Conservation (phyloP, 1,140 invertebrate species). For the Aphaenogaster rudis region DNA sequence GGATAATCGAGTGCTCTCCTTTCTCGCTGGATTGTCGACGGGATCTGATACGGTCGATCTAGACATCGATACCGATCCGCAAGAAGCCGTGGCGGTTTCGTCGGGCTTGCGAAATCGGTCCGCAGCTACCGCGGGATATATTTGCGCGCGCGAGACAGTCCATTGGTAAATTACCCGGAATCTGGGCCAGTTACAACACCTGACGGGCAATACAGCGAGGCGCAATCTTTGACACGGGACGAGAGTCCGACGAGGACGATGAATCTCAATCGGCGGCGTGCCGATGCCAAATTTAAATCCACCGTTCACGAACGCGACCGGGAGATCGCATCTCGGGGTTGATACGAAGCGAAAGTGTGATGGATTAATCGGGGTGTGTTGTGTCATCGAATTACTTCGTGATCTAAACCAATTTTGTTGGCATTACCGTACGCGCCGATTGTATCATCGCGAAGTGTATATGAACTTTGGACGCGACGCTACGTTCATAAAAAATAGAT, state of each 20-base stretch:
- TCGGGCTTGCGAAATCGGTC: slow-evolving; percentile 74
- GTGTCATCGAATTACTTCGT: background rate
- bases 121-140: slow-evolving; percentile 73
- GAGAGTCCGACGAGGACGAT: slow-evolving; percentile 24
- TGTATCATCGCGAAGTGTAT: background rate
- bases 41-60: slow-evolving; percentile 46
- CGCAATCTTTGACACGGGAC: slow-evolving; percentile 55
- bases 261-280: slow-evolving; percentile 25
- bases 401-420: background rate
- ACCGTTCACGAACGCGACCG: slow-evolving; percentile 14
- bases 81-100: slow-evolving; percentile 44
- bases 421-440: background rate
- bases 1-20: background rate
- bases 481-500: background rate
- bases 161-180: slow-evolving; percentile 83
- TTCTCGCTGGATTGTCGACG: background rate
- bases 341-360: slow-evolving; percentile 21
- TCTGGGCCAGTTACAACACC: slow-evolving; percentile 84
- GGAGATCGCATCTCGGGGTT: background rate
- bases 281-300: slow-evolving; percentile 54
- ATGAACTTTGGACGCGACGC: background rate
- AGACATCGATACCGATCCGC: slow-evolving; percentile 61
- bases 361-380: background rate
- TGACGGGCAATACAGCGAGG: slow-evolving; percentile 67
- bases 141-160: slow-evolving; percentile 75